Evolutionary conservation across 2,888 invertebrate genomes (phyloP).

Genomic region (Megalurothrips usitatus): DNA sequence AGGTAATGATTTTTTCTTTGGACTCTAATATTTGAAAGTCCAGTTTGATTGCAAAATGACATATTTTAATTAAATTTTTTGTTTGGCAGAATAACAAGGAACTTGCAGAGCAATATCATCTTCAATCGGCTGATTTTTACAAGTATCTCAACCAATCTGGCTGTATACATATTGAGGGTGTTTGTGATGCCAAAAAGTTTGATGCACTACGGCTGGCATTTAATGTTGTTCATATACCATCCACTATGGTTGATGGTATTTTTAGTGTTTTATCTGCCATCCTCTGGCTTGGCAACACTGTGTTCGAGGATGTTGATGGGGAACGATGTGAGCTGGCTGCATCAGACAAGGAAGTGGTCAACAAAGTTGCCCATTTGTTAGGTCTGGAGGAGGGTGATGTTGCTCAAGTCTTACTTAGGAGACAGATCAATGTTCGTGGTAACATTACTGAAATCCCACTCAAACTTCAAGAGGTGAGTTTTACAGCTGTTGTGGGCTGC

Average conservation of each 20-base stretch:
- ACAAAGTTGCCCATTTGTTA: slow-evolving; percentile 66
- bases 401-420: slow-evolving; percentile 65
- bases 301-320: slow-evolving; percentile 82
- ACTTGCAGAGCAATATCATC: slow-evolving; percentile 65
- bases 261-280: slow-evolving; percentile 84
- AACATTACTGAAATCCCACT: slow-evolving; percentile 90
- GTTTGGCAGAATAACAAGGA: slow-evolving; percentile 62
- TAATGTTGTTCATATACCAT: slow-evolving; percentile 80
- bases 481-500: no score
- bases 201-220: slow-evolving; percentile 84
- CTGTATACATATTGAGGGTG: slow-evolving; percentile 61
- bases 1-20: slow-evolving; percentile 49
- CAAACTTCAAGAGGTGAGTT: slow-evolving; percentile 72
- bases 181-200: slow-evolving; percentile 64
- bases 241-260: slow-evolving; percentile 81
- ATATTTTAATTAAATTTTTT: no score
- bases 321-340: slow-evolving; percentile 72
- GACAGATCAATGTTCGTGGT: slow-evolving; percentile 88
- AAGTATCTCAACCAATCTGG: slow-evolving; percentile 80
- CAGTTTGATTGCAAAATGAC: slow-evolving; percentile 31
- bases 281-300: slow-evolving; percentile 84
- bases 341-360: slow-evolving; percentile 66
- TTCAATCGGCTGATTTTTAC: slow-evolving; percentile 71
- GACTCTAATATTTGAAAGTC: slow-evolving; percentile 15
- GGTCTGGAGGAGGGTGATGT: slow-evolving; percentile 71